Percentiles rank a stretch among this genome's conserved stretches.
Conservation (phyloP, 2,888 invertebrate species). For the Heliconius ethilla region DNA sequence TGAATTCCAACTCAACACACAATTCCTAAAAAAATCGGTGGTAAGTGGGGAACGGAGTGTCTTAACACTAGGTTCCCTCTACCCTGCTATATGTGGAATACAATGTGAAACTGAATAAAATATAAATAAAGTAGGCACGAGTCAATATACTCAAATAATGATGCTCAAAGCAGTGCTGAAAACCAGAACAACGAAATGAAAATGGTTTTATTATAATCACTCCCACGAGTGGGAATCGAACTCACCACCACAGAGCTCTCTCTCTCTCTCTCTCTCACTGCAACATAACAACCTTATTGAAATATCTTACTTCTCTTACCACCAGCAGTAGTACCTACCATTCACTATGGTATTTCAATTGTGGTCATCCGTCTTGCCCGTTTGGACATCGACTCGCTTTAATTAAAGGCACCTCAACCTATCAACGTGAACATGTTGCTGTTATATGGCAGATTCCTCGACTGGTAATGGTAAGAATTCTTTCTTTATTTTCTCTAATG, state of each 20-base stretch:
- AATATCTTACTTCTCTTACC: slow-evolving; percentile 6
- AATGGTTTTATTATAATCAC: background rate
- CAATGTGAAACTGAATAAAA: too few relatives aligned
- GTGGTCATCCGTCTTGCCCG: slow-evolving; percentile 57
- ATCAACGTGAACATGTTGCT: slow-evolving; percentile 6
- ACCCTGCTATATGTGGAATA: too few relatives aligned
- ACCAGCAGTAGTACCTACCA: slow-evolving; percentile 22
- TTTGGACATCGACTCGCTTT: slow-evolving; percentile 45
- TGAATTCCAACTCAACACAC: too few relatives aligned
- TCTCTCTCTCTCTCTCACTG: too few relatives aligned
- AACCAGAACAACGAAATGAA: background rate
- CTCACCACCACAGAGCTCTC: background rate
- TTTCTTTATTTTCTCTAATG: background rate
- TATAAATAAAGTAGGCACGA: too few relatives aligned
- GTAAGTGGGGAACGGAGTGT: too few relatives aligned
- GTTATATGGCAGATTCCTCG: slow-evolving; percentile 21
- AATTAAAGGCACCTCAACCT: slow-evolving; percentile 23
- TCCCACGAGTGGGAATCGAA: background rate
- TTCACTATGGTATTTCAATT: slow-evolving; percentile 65
- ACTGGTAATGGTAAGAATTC: slow-evolving; percentile 8
- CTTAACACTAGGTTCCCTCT: too few relatives aligned
- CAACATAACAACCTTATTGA: background rate
- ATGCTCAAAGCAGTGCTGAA: too few relatives aligned
- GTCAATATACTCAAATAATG: too few relatives aligned
- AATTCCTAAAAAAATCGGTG: too few relatives aligned